phyloP scores from a whole-genome alignment of 1,140 invertebrate genomes.

The Neodiprion virginianus region DNA sequence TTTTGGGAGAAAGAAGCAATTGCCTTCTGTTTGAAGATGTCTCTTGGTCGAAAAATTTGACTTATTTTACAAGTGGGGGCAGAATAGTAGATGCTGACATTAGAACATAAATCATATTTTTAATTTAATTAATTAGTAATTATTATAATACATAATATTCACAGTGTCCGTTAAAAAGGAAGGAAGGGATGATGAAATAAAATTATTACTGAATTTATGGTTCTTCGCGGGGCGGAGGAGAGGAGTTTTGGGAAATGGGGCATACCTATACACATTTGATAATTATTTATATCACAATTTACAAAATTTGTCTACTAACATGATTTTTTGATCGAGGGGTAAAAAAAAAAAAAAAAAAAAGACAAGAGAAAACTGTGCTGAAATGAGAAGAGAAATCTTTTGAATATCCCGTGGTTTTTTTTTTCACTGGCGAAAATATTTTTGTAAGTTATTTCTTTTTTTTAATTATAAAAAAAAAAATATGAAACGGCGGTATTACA shows the following conservation, averaged over 20 bases:
- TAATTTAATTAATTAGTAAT: slow-evolving; percentile 62
- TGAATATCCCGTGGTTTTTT: neutral
- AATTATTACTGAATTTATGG: slow-evolving; percentile 46
- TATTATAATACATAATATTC: slow-evolving; percentile 64
- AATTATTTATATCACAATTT: slow-evolving; percentile 64
- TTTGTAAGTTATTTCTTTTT: slow-evolving; percentile 23
- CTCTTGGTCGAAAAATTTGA: slow-evolving; percentile 22
- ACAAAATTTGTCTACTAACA: slow-evolving; percentile 52
- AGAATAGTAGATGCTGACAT: slow-evolving; percentile 31
- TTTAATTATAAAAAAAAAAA: neutral
- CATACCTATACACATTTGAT: slow-evolving; percentile 58
- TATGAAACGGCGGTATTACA: neutral
- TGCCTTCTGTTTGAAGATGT: slow-evolving; percentile 14
- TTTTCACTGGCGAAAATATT: too few relatives aligned
- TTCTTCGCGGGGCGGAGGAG: slow-evolving; percentile 35
- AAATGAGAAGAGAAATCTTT: slow-evolving; percentile 18
- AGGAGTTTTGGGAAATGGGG: slow-evolving; percentile 31
- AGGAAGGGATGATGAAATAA: slow-evolving; percentile 44
- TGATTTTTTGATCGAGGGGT: slow-evolving; percentile 39
- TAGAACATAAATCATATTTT: slow-evolving; percentile 55
- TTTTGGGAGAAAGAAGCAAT: slow-evolving; percentile 12
- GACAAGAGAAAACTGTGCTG: slow-evolving; percentile 33
- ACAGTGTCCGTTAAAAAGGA: slow-evolving; percentile 58
- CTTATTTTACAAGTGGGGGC: slow-evolving; percentile 28
- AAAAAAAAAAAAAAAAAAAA: slow-evolving; percentile 23